Evolutionary conservation across 2,113 vertebrate genomes (phyloP).

Genomic region (Chaetodon trifascialis): DNA sequence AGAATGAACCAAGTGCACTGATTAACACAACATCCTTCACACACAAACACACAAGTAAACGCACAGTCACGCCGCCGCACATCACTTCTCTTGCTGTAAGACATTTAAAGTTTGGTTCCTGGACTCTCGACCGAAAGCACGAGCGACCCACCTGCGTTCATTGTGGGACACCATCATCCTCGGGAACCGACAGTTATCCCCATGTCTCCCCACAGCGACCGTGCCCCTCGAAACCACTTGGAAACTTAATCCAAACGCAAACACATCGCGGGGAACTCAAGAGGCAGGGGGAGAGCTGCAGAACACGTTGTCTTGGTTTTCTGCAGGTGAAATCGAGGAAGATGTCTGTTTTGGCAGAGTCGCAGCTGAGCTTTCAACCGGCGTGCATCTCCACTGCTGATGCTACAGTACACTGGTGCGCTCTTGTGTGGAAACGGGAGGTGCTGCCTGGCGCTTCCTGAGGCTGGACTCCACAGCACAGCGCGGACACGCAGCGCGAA

Average conservation of each 20-base stretch:
- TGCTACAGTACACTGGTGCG: slow-evolving; percentile 64
- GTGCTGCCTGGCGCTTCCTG: slow-evolving; percentile 84
- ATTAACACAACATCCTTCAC: not conserved
- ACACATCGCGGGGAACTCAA: slow-evolving; percentile 37
- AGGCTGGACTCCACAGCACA: slow-evolving; percentile 70
- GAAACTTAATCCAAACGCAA: slow-evolving; percentile 68
- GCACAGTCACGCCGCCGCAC: not conserved
- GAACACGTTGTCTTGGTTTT: slow-evolving; percentile 18
- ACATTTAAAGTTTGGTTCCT: slow-evolving; percentile 28
- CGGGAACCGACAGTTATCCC: slow-evolving; percentile 67
- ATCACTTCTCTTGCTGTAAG: not conserved
- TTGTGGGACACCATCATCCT: slow-evolving; percentile 83
- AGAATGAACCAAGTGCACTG: not conserved
- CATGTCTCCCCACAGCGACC: slow-evolving; percentile 62
- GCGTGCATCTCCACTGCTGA: slow-evolving; percentile 62
- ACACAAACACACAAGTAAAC: not conserved
- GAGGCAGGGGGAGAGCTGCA: not conserved
- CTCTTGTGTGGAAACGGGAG: slow-evolving; percentile 73
- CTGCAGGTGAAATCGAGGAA: not conserved
- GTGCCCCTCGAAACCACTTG: slow-evolving; percentile 55
- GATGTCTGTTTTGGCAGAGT: slow-evolving; percentile 32
- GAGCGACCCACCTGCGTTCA: slow-evolving; percentile 82
- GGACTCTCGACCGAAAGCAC: not conserved
- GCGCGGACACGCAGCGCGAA: slow-evolving; percentile 37
- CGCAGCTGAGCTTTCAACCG: slow-evolving; percentile 42